Evolutionary conservation across 2,797 vertebrate genomes (phyloP).

Genomic region (Anguilla obscura): DNA sequence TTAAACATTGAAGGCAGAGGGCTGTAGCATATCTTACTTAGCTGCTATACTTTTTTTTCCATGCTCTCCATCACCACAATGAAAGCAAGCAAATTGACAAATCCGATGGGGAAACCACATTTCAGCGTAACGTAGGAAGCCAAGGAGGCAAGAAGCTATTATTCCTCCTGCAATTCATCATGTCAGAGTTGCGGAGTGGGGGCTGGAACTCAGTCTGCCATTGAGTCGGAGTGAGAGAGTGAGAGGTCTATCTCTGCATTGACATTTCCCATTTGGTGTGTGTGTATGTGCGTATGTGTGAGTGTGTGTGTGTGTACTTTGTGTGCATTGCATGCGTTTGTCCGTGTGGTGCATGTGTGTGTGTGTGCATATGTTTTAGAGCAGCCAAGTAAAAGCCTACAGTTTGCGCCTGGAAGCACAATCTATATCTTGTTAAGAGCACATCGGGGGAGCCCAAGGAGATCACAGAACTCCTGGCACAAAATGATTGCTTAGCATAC

Average conservation of each 20-base stretch:
- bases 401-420: neutral
- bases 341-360: neutral
- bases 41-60: neutral
- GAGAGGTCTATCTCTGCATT: neutral
- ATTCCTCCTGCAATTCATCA: slow-evolving; percentile 9
- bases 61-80: neutral
- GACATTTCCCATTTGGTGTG: neutral
- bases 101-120: neutral
- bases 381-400: neutral
- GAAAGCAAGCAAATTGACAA: neutral
- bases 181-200: neutral
- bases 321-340: no score
- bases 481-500: neutral
- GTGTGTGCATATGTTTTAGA: neutral
- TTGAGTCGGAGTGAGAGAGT: neutral
- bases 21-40: neutral
- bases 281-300: neutral
- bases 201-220: neutral
- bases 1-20: neutral
- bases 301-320: neutral
- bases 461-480: neutral
- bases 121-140: neutral
- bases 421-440: neutral
- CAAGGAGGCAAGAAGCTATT: neutral
- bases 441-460: neutral